Evolutionary conservation across 2,797 vertebrate genomes (phyloP), one percentile per base, ranked within the genome.

Genomic region (Chrosomus eos): DNA sequence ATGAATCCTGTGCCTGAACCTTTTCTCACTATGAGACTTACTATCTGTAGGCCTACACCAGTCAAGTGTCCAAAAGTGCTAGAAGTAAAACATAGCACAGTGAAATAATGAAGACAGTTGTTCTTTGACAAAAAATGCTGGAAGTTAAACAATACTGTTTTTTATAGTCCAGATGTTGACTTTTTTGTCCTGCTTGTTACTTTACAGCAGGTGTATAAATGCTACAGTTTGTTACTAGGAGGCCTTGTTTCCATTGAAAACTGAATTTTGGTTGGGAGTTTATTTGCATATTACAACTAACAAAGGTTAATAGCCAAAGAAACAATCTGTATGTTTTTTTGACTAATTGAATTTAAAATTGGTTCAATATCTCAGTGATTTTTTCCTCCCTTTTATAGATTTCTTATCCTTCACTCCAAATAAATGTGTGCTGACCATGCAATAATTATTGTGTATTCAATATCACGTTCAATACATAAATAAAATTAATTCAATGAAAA

Each of bases 231-330:
- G 45, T 81, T 58, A 71, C 23, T 7, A 28, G 33, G 80, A 82
- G 80, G 87, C 83, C 68, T 88, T 76, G 60, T 68, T 86, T 58
- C 21, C 4, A 74, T 14, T 19, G 31, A 55, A 66, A 64, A 76
- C 23, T n/a, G 9, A n/a, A 64, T 26, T 58, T 43, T 86, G 77
- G 28, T 71, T 67, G 48, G 31, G 38, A 40, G 14, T 84, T 81
- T 51, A 48, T 13, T 83, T 76, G 31, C 31, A 73, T 53, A 23
- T 36, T 75, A 70, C 40, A 51, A 83, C 33, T 79, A 66, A 72
- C 67, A n/a, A 78, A 28, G 48, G 19, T 88, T 75, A 33, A 79
- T 71, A 82, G 64, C 76, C 76, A 83, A 85, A 86, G 53, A 85
- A 84, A 68, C 13, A 4, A 68, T 62, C 38, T 55, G 73, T 82